A percentile compares a stretch with the other conserved stretches of the same genome.
These are phyloP conservation scores for Bursaphelenchus okinawaensis DNA, from an alignment of 2,888 invertebrate species.

Conservation along the genomic window DNA sequence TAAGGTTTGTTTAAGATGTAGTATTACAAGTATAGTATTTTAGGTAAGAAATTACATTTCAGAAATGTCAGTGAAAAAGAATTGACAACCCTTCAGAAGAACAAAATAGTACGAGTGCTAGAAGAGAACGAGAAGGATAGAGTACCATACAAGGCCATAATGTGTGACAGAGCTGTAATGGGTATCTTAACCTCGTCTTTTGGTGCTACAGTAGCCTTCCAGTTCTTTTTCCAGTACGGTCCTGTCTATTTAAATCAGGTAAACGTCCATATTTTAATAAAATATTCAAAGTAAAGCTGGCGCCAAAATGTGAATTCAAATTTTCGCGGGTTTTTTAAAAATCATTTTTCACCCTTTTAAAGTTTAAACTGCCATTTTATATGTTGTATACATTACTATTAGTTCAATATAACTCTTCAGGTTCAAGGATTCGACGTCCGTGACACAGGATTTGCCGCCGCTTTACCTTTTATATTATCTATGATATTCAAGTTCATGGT, in stretches of 20 bases:
- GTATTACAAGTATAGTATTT: neutral
- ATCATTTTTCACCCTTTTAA: too few species aligned
- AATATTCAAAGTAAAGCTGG: too few species aligned
- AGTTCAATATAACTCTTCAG: too few species aligned
- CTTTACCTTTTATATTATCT: slow-evolving; percentile 33
- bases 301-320: too few species aligned
- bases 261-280: too few species aligned
- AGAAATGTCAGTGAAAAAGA: slow-evolving; percentile 7
- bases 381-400: too few species aligned
- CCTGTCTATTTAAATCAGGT: slow-evolving; percentile 34
- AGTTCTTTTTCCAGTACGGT: slow-evolving; percentile 31
- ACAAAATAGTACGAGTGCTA: neutral
- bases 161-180: slow-evolving; percentile 10
- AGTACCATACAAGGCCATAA: slow-evolving; percentile 10
- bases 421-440: slow-evolving; percentile 34
- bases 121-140: neutral
- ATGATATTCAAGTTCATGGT: slow-evolving; percentile 30
- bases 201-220: slow-evolving; percentile 23
- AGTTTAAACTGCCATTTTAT: too few species aligned
- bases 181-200: slow-evolving; percentile 10
- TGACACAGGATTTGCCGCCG: slow-evolving; percentile 33
- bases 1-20: neutral
- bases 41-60: neutral
- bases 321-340: neutral
- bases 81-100: neutral